Base-by-base conservation (phyloP, 1,140 invertebrate species). In the Dermatophagoides farinae region DNA sequence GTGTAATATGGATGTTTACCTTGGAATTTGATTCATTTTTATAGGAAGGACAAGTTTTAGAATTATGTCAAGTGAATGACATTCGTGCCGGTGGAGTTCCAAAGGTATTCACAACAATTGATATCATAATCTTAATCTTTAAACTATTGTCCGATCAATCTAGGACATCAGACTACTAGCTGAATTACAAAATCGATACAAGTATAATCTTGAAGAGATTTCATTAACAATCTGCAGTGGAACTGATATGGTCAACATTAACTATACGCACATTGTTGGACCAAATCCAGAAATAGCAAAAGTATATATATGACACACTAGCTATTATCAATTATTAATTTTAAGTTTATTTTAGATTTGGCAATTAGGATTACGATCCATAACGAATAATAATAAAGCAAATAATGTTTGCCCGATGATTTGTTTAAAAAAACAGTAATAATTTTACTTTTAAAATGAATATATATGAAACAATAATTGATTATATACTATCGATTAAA, bases 191-290 rank as follows among this genome's bases (percentile, higher is more conserved):
- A 69, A 71, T 60, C 71, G 74, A 53, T 25, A 25, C 25, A 55
- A 31, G 5, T 69, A 82, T n/a, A 66, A 69, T 40, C 70, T 97
- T 44, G 93, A 98, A 68, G 88, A 93, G 51, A 85, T 90, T 70
- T 95, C 90, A 49, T 73, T 98, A n/a, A 96, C 91, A 51, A 89
- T 99, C 66, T 97, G 93, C 73, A 92, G 88, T 70, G 93, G 93
- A n/a, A 86, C 88, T 20, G 95, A 98, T 76, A 89, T 98, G 72
- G 97, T 98, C 67, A 97, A 96, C 74, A 92, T 98, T 71, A 95
- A 88, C 76, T 95, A 95, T 73, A 90, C 92, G 66, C 90, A 96
- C 74, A 82, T 98, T 65, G 85, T 98, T 41, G 96, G 89, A 71
- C 83, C 86, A 23, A 86, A 92, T 76, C 78, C 83, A 23, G 85